Percentiles rank a stretch among this genome's conserved stretches.
phyloP scores from a whole-genome alignment of 2,113 vertebrate genomes.

The Strix aluco region DNA sequence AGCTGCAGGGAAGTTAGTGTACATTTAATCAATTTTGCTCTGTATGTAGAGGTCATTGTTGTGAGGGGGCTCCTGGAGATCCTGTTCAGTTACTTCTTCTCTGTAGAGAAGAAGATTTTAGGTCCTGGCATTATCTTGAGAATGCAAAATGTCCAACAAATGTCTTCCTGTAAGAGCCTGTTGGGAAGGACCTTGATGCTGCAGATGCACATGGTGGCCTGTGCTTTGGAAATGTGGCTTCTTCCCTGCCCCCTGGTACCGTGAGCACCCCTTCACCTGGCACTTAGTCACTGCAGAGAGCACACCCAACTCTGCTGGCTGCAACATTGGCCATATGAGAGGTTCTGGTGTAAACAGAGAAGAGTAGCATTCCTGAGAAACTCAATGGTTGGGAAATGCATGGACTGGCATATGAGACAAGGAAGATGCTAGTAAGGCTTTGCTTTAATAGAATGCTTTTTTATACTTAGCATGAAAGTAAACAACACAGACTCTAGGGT shows the following conservation, averaged over 20 bases:
- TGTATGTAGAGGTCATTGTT: background rate
- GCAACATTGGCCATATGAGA: background rate
- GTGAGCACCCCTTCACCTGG: background rate
- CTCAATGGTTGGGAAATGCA: background rate
- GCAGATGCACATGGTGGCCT: background rate
- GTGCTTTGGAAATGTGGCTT: background rate
- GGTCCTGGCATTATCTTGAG: background rate
- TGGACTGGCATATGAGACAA: background rate
- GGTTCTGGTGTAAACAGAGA: background rate
- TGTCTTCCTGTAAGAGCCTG: background rate
- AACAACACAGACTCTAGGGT: background rate
- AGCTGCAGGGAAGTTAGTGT: constrained; percentile 22
- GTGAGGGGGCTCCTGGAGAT: background rate
- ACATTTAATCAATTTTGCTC: constrained; percentile 35
- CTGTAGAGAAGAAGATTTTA: background rate
- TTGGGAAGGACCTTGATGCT: background rate
- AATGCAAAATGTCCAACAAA: background rate
- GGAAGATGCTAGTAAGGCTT: background rate
- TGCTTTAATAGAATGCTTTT: background rate
- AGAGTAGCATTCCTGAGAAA: background rate
- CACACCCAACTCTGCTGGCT: background rate
- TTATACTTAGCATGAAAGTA: background rate
- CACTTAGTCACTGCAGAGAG: background rate
- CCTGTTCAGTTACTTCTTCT: background rate
- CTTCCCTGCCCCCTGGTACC: background rate